Evolutionary conservation across 2,113 vertebrate genomes (phyloP), one percentile per base, ranked within the genome.

Genomic region (Bolborhynchus lineola): DNA sequence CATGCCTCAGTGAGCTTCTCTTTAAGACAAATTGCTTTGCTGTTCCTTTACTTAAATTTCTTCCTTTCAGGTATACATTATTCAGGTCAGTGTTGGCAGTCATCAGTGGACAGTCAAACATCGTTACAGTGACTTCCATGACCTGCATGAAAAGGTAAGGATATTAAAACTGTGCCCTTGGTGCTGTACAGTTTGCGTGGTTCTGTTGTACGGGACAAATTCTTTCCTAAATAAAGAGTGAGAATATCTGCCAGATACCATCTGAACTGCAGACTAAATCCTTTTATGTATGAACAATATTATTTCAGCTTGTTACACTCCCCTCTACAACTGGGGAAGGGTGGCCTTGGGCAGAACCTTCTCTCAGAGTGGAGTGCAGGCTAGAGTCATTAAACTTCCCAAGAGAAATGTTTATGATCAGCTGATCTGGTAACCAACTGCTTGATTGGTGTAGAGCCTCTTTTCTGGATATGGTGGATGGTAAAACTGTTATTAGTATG

Each of bases 41-140:
- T 41, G 24, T 62, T 41, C 5, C 15, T 88, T 94, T 72, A 94
- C 29, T 50, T 67, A 46, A 82, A 10, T 94, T 28, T 60, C 23
- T 86, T 94, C 70, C 59, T 90, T 98, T 85, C 96, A 99, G 99
- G 99, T 99, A 13, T 99, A 99, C 89, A 97, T 99, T 95, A 99
- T 99, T 77, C 98, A 99, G 76, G 98, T 99, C 86, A 98, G 95
- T 11, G 98, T 99, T 82, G 99, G 99, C 60, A 98, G 82, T 62
- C 99, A 99, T 94, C 98, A 97, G 20, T 99, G 99, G 99, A 99
- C 98, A 15, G 97, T 99, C 79, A 99, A 99, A 96, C 99, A 99
- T 94, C 99, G 99, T 57, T 99, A 99, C 90, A 99, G 99, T 49
- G 99, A 99, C 96, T 99, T 99, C 94, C 98, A 99, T 37, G 99